Conservation (phyloP, 2,888 invertebrate species). For the Brachyopa scutellaris region DNA sequence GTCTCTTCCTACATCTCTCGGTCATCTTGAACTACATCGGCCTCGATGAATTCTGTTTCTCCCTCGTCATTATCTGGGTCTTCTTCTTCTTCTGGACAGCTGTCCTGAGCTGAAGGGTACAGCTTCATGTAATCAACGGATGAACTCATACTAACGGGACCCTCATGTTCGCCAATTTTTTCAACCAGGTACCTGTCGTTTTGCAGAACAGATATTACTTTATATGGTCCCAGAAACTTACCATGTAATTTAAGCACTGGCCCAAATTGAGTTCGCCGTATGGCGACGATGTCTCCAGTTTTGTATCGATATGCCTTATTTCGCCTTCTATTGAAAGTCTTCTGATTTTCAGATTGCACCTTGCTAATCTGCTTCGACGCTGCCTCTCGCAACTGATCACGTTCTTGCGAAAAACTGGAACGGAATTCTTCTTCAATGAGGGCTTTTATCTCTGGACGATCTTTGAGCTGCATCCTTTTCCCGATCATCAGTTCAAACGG, state of each 20-base stretch:
- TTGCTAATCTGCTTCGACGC: background rate
- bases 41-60: slow-evolving; percentile 16
- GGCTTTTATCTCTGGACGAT: background rate
- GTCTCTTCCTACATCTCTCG: slow-evolving; percentile 10
- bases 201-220: background rate
- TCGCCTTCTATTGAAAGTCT: background rate
- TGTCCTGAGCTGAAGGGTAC: slow-evolving; percentile 6
- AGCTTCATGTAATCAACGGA: slow-evolving; percentile 38
- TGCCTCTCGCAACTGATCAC: background rate
- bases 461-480: background rate
- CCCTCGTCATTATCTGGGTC: background rate
- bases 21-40: slow-evolving; percentile 13
- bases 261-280: slow-evolving; percentile 37
- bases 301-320: background rate
- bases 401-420: background rate
- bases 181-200: slow-evolving; percentile 30
- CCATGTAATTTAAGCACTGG: slow-evolving; percentile 17
- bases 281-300: slow-evolving; percentile 27
- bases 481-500: slow-evolving; percentile 15
- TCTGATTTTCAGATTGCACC: slow-evolving; percentile 4
- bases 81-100: slow-evolving; percentile 18
- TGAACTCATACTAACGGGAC: slow-evolving; percentile 28
- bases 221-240: slow-evolving; percentile 47
- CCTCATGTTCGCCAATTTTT: slow-evolving; percentile 6
- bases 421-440: background rate